Evolutionary conservation across 35 echinoderm and acorn worm genomes (phyloP), one percentile per base, ranked within the genome.

Genomic region (Stichopus chloronotus): DNA sequence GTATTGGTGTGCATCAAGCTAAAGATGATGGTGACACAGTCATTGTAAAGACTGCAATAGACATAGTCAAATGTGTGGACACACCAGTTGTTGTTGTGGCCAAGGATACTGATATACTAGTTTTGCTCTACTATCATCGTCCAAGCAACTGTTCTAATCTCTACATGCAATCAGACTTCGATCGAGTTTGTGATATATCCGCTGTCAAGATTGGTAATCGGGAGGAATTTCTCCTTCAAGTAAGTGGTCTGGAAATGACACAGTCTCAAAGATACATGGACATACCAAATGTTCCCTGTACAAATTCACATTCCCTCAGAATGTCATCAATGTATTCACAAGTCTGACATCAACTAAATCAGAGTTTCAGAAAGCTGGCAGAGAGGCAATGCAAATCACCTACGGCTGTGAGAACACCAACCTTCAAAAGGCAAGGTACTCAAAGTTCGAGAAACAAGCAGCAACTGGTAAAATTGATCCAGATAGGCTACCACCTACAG

Each of bases 1-100:
- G 83, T 90, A 90, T 89, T 76, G 57, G 56, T 92, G 92, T 93
- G 90, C 87, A 76, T 82, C 94, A 95, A 93, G 94, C 94, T 90
- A 92, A 83, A 12, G 91, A 90, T 91, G 92, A 93, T 95, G 94
- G 72, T 86, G 91, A 95, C 86, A 92, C 78, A 22, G 59, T 93
- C 6, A 95, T 95, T 90, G 94, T 93, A 54, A 88, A 93, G 21
- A 83, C 91, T 57, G 92, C 94, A 90, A 91, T 93, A 23, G 90
- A 94, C n/a, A 65, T 83, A 59, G 93, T 83, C 58, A 79, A 24
- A 57, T 23, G 56, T 80, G 88, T 83, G 57, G n/a, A 86, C 55
- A 52, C 58, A 9, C 83, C 55, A 17, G 85, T 88, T 83, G 84
- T 93, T 93, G 83, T 93, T 93, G 85, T 93, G 7, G 91, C 91